These are phyloP conservation scores for Clusia tigrina DNA, from an alignment of 2,888 invertebrate genomes.

Conservation along the genomic window DNA sequence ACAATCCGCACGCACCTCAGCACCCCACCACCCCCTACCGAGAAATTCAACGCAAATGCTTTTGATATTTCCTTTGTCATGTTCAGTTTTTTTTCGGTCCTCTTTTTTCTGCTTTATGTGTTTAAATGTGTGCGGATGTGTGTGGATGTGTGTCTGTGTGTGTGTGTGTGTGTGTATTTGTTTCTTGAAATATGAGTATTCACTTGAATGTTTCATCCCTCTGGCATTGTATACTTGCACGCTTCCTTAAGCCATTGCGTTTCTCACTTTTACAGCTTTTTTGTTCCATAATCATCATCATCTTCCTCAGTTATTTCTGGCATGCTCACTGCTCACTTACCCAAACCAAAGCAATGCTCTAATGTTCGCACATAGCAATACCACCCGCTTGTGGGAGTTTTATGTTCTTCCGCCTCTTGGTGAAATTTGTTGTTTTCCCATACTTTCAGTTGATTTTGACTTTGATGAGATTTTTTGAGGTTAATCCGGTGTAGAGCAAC, in stretches of 20 bases:
- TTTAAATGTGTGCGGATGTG: conserved; percentile 8
- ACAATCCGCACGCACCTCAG: not conserved
- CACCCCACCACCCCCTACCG: conserved; percentile 3
- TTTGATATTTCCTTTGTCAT: conserved; percentile 18
- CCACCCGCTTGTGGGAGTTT: conserved; percentile 14
- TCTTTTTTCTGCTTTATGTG: conserved; percentile 3
- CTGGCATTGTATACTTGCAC: conserved; percentile 37
- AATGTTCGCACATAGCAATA: not conserved
- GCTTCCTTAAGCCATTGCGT: conserved; percentile 24
- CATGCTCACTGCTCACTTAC: not conserved
- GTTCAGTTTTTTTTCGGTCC: conserved; percentile 1
- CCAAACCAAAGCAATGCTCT: not conserved
- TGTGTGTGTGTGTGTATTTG: conserved; percentile 4
- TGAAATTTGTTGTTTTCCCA: not conserved
- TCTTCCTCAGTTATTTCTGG: not conserved
- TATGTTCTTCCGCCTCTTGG: not conserved
- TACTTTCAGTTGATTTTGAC: conserved; percentile 45
- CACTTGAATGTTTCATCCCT: conserved; percentile 33
- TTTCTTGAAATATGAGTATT: not conserved
- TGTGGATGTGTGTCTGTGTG: conserved; percentile 30
- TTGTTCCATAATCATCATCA: conserved; percentile 10
- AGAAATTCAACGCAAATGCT: conserved; percentile 8
- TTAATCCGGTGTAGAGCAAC: conserved; percentile 43
- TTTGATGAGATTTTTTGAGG: conserved; percentile 56
- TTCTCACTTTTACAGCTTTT: conserved; percentile 28